Base-by-base conservation (phyloP, 2,113 vertebrate species). In the Microcebus griseorufus region DNA sequence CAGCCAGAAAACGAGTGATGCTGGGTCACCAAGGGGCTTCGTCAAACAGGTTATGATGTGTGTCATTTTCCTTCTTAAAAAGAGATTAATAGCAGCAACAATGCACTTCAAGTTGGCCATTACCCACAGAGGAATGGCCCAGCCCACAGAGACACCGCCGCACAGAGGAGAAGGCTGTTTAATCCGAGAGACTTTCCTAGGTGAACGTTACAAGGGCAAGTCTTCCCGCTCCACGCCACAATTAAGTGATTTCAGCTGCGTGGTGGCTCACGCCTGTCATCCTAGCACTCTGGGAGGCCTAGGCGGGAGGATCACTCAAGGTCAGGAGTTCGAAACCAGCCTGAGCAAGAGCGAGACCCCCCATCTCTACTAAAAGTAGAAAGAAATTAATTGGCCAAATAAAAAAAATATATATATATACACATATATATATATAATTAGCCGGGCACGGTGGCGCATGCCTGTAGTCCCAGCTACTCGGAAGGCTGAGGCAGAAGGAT, bases 151-250 rank as follows among this genome's bases (percentile, higher is more conserved):
- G 62, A 79, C 51, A 75, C 82, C n/a, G 1, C 20, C 45, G 13
- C 34, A 53, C 81, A 82, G 65, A 96, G 39, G 91, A 78, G 78
- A 65, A 27, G 23, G 53, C 87, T 72, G 86, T 60, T 94, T 96
- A 98, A 97, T 75, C 85, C 79, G 94, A 97, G 84, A 51, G 93
- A 95, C 98, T 98, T 96, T 97, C 92, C 91, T 48, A 90, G 91
- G 53, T 92, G 96, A 95, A 93, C 82, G 91, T 95, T 93, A 95
- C 72, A 65, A 97, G 98, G 20, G 80, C 88, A 72, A 51, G 86
- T 94, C 97, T 92, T 73, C 69, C 84, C 96, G 96, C 87, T 87
- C 93, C 80, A 75, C 55, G 94, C 86, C 83, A 97, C 70, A 93
- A 29, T 86, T 37, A 27, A 95, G 53, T n/a, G 0, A 58, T 67